Evolutionary conservation across 1,140 invertebrate species (phyloP), one percentile per base, ranked within the genome.

Genomic region (Agrypnia vestita): DNA sequence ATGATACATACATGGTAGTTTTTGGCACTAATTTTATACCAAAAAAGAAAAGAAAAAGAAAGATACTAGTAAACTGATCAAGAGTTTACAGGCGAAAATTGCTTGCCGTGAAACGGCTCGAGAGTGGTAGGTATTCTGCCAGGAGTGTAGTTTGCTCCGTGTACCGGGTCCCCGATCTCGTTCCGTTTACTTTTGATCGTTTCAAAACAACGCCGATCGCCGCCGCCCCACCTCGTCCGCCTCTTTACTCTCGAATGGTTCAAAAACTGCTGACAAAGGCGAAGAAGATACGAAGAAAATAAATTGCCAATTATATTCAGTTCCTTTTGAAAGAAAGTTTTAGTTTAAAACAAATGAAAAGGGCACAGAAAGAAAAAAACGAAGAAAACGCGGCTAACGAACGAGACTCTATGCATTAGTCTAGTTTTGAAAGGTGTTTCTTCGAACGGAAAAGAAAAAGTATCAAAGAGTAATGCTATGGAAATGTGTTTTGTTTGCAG

Each of bases 201-300:
- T 81, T 74, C 76, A 78, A 76, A 79, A 79, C 77, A 79, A 59
- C 43, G 64, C 55, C 69, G 64, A 79, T 80, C 72, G 47, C 72
- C 47, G 21, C 73, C 44, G 43, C 69, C 76, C 51, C 13, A n/a
- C 19, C 62, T 17, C 71, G 35, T 74, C 80, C 64, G 69, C 75
- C 69, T 64, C 71, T 78, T 81, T 81, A 69, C 61, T 79, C 56
- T 76, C 55, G 35, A 79, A 78, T 72, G 80, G 78, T 71, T 82
- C 80, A 76, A 82, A 78, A 82, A 82, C 73, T 82, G 80, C 80
- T 82, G 80, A 82, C 80, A 82, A 82, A 82, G 78, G 76, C 71
- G 59, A 78, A 81, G 75, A 59, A 77, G 77, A 82, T 61, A 82
- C 78, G 80, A 82, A 82, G 78, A 82, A 82, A 82, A 82, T 82